A percentile compares a stretch with the other conserved stretches of the same genome.
phyloP scores from a whole-genome alignment of 1,140 invertebrate species.

The Platyscapa corneri region DNA sequence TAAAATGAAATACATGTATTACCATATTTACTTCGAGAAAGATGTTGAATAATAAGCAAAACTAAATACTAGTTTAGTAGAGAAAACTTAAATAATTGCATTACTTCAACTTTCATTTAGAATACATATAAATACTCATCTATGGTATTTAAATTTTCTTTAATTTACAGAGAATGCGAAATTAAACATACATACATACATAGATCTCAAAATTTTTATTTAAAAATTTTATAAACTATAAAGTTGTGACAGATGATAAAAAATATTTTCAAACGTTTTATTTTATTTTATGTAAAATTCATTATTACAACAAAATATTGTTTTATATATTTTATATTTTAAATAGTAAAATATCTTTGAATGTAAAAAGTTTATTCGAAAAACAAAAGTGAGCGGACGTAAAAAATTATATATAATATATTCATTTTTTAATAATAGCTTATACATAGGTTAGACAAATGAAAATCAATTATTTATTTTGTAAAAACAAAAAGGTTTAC shows the following conservation, averaged over 20 bases:
- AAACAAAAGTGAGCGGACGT: too few species aligned
- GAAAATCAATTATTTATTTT: too few species aligned
- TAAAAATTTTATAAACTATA: background rate
- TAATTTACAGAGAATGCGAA: background rate
- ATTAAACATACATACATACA: background rate
- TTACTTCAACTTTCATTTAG: background rate
- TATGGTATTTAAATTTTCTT: background rate
- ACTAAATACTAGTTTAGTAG: background rate
- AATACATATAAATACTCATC: background rate
- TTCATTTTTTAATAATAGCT: too few species aligned
- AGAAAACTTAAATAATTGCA: background rate
- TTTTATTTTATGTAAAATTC: background rate
- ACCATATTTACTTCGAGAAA: background rate
- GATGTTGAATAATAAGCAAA: background rate
- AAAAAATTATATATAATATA: too few species aligned
- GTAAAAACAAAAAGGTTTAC: too few species aligned
- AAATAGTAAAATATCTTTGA: too few species aligned
- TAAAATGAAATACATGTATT: background rate
- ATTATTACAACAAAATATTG: too few species aligned
- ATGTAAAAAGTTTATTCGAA: too few species aligned
- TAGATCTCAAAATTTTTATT: background rate
- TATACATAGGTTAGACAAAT: too few species aligned
- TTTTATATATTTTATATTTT: too few species aligned
- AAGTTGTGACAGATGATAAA: background rate
- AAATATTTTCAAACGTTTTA: background rate